Conservation (phyloP, 1,140 invertebrate genomes). For the Nephila pilipes region DNA sequence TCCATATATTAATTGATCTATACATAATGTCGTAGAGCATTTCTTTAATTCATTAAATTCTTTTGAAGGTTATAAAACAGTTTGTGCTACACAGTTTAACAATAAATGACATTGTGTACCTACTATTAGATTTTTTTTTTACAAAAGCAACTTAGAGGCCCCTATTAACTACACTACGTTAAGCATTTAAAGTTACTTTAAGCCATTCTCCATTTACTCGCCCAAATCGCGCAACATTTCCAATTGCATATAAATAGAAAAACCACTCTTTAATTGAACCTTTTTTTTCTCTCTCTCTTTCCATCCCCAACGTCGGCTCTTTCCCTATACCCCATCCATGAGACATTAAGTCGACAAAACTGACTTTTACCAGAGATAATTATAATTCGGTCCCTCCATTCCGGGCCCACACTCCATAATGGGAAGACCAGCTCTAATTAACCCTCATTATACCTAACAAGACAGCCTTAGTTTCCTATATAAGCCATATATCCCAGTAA, state of each 20-base stretch:
- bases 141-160: neutral
- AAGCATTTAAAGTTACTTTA: neutral
- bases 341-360: constrained; percentile 62
- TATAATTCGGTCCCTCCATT: constrained; percentile 72
- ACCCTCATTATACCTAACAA: constrained; percentile 76
- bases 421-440: constrained; percentile 68
- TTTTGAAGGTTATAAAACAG: too few relatives aligned
- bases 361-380: constrained; percentile 74
- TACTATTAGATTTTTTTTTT: too few relatives aligned
- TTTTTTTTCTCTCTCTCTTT: constrained; percentile 8
- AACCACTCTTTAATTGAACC: constrained; percentile 8
- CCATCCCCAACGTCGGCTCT: neutral
- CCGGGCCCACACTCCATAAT: constrained; percentile 59
- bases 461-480: constrained; percentile 75
- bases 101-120: too few relatives aligned
- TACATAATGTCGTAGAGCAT: too few relatives aligned
- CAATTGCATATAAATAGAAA: constrained; percentile 38
- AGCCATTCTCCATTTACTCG: neutral
- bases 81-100: too few relatives aligned
- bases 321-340: neutral
- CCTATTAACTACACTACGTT: neutral
- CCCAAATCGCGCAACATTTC: constrained; percentile 13
- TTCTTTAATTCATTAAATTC: too few relatives aligned
- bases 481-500: constrained; percentile 75
- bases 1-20: too few relatives aligned